phyloP scores from a whole-genome alignment of 2,888 invertebrate species.

The Lasioglossum leucozonium region DNA sequence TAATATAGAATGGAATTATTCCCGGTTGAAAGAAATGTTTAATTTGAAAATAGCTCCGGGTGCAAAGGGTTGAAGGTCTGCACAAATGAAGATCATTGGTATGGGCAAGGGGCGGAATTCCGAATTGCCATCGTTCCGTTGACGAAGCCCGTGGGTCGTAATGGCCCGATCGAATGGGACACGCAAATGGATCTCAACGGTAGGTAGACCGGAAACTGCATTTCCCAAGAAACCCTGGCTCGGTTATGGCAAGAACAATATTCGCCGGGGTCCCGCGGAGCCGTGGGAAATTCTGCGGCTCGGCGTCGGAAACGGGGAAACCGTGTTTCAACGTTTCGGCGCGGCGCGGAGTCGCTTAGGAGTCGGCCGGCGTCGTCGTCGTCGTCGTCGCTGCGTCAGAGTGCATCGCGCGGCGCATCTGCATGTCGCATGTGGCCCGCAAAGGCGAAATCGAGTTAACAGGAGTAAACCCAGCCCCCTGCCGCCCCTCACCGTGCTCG shows the following conservation, averaged over 20 bases:
- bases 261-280: background rate
- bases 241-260: constrained; percentile 1
- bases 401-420: constrained; percentile 52
- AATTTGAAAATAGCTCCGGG: no score
- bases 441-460: constrained; percentile 66
- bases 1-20: no score
- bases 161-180: background rate
- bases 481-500: no score
- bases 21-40: no score
- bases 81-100: background rate
- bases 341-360: background rate
- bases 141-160: background rate
- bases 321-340: constrained; percentile 11
- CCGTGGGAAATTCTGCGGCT: background rate
- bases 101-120: background rate
- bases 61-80: no score
- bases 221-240: constrained; percentile 6
- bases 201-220: background rate
- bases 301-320: background rate
- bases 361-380: background rate
- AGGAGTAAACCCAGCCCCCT: constrained; percentile 37
- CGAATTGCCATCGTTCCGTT: background rate
- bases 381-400: constrained; percentile 37
- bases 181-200: constrained; percentile 5
- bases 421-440: constrained; percentile 55